Evolutionary conservation across 2,888 invertebrate genomes (phyloP).

Genomic region (Magallana nippona): DNA sequence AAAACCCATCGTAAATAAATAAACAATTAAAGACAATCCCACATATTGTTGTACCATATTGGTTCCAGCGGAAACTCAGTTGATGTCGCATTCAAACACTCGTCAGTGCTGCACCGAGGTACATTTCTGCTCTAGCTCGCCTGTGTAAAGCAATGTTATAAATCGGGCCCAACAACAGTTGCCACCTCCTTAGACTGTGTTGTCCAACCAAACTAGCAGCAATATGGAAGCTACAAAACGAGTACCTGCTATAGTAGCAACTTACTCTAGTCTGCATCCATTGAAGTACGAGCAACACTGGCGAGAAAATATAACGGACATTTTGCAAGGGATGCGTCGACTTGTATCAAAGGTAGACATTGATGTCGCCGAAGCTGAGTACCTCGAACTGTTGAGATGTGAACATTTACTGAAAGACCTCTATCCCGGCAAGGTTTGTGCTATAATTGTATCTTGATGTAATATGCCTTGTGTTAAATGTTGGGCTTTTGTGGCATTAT

Average conservation of each 20-base stretch:
- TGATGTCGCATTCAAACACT: neutral
- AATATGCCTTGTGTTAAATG: no score
- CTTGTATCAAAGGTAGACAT: slow-evolving; percentile 28
- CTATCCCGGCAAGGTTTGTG: slow-evolving; percentile 36
- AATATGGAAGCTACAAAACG: neutral
- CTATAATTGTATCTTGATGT: no score
- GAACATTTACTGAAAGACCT: slow-evolving; percentile 41
- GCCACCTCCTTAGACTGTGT: no score
- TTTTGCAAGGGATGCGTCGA: slow-evolving; percentile 35
- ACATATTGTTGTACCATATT: neutral
- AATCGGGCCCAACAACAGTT: no score
- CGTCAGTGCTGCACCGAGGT: no score
- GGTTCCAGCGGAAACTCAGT: neutral
- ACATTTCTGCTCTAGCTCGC: no score
- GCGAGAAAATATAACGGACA: slow-evolving; percentile 41
- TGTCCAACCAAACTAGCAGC: neutral
- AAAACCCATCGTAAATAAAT: slow-evolving; percentile 26
- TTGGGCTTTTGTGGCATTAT: no score
- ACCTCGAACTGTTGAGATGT: slow-evolving; percentile 31
- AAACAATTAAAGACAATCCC: slow-evolving; percentile 3
- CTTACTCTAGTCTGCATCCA: slow-evolving; percentile 34
- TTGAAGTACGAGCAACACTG: slow-evolving; percentile 43
- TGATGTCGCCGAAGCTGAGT: slow-evolving; percentile 37
- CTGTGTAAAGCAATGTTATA: no score
- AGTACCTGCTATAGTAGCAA: slow-evolving; percentile 17